Evolutionary conservation across 2,113 vertebrate species (phyloP).

Genomic region (Lathamus discolor): DNA sequence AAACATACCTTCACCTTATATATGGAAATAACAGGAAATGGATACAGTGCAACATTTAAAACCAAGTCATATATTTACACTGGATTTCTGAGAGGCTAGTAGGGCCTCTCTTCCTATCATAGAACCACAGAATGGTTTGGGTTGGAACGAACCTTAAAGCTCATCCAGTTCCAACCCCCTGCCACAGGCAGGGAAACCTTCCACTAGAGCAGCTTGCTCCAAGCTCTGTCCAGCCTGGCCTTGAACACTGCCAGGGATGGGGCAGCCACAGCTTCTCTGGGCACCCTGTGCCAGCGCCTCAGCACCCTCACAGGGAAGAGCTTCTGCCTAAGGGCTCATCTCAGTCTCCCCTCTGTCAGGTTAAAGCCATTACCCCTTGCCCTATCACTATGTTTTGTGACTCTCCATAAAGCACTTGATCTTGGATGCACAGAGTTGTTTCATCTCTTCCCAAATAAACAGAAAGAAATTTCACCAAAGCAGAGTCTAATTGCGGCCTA

Average conservation of each 20-base stretch:
- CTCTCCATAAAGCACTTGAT: neutral
- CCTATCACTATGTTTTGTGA: neutral
- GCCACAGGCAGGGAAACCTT: neutral
- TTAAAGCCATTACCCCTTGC: neutral
- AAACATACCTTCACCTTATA: neutral
- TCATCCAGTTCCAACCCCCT: neutral
- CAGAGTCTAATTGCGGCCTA: neutral
- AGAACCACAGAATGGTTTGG: neutral
- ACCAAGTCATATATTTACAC: neutral
- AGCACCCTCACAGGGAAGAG: neutral
- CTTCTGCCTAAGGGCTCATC: neutral
- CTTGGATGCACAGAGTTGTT: neutral
- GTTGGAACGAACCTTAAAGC: neutral
- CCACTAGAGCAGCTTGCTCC: neutral
- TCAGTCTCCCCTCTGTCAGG: neutral
- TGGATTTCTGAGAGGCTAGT: neutral
- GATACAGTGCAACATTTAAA: neutral
- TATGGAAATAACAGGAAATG: neutral
- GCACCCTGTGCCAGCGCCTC: too few species aligned
- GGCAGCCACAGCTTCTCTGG: too few species aligned
- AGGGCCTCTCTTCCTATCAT: neutral
- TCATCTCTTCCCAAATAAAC: neutral
- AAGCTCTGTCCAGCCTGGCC: too few species aligned
- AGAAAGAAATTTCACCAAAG: neutral
- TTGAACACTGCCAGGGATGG: too few species aligned